These are phyloP conservation scores for Apodemia duryi DNA, from an alignment of 2,888 invertebrate species.

Conservation along the genomic window DNA sequence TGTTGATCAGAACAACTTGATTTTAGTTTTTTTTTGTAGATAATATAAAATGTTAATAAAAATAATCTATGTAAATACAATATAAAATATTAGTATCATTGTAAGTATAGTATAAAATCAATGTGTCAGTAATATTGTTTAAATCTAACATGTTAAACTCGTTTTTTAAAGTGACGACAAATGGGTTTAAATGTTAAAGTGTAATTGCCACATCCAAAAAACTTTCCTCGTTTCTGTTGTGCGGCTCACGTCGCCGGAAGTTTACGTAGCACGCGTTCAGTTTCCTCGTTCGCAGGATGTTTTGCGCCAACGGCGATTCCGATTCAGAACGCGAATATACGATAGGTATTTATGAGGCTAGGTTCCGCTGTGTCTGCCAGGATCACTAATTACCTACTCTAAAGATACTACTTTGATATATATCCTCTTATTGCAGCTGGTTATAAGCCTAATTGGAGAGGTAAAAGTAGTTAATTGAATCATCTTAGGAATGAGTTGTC, in stretches of 20 bases:
- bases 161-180: neutral
- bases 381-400: slow-evolving; percentile 4
- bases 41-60: too few species aligned
- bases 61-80: too few species aligned
- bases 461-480: too few species aligned
- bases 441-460: too few species aligned
- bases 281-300: slow-evolving; percentile 65
- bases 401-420: neutral
- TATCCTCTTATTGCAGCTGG: neutral
- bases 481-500: too few species aligned
- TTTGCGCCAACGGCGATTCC: slow-evolving; percentile 35
- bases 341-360: slow-evolving; percentile 29
- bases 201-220: slow-evolving; percentile 30
- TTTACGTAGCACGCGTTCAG: slow-evolving; percentile 56
- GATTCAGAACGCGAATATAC: slow-evolving; percentile 27
- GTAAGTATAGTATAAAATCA: too few species aligned
- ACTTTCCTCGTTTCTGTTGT: slow-evolving; percentile 20
- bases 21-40: too few species aligned
- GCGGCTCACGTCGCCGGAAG: slow-evolving; percentile 48
- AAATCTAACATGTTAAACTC: too few species aligned
- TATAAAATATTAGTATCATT: too few species aligned
- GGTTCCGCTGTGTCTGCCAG: slow-evolving; percentile 29
- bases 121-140: too few species aligned
- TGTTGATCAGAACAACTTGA: too few species aligned
- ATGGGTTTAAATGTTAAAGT: slow-evolving; percentile 8